A percentile compares a stretch with the other conserved stretches of the same genome.
Conservation (phyloP, 92 coral and sea anemone species). For the Ricordea florida region DNA sequence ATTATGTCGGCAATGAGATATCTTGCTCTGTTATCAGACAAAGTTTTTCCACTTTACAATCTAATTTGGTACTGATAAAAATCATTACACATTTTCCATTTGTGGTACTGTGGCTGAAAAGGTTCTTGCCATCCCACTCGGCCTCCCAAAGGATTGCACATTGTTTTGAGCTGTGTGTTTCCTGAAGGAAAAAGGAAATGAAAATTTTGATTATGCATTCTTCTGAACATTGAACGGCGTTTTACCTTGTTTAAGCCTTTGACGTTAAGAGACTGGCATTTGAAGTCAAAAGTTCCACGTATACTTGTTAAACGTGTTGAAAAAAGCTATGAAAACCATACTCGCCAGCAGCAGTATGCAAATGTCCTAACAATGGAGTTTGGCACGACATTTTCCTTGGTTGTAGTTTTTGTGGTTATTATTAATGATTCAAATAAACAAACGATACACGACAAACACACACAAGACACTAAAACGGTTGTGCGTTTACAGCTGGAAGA, state of each 20-base stretch:
- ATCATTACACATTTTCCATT: neutral
- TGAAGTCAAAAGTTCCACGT: neutral
- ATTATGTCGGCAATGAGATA: neutral
- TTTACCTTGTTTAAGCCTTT: neutral
- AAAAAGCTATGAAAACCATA: neutral
- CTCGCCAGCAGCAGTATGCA: neutral
- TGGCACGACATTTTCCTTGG: too few relatives aligned
- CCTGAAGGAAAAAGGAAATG: neutral
- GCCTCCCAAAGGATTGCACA: neutral
- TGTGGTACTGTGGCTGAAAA: neutral
- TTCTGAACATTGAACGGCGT: too few relatives aligned
- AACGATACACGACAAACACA: too few relatives aligned
- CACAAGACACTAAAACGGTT: too few relatives aligned
- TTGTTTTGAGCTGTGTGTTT: slow-evolving; percentile 6
- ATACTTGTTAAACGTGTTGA: too few relatives aligned
- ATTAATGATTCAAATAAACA: too few relatives aligned
- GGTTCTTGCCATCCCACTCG: slow-evolving; percentile 6
- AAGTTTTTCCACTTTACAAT: neutral
- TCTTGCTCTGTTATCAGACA: neutral
- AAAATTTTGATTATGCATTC: neutral
- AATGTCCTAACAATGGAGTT: too few relatives aligned
- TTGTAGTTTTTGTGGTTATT: too few relatives aligned
- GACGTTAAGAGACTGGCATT: slow-evolving; percentile 1
- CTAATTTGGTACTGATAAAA: neutral
- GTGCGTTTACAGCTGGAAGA: too few relatives aligned